Conservation (phyloP, 2,888 invertebrate genomes). For the Acleris holmiana region DNA sequence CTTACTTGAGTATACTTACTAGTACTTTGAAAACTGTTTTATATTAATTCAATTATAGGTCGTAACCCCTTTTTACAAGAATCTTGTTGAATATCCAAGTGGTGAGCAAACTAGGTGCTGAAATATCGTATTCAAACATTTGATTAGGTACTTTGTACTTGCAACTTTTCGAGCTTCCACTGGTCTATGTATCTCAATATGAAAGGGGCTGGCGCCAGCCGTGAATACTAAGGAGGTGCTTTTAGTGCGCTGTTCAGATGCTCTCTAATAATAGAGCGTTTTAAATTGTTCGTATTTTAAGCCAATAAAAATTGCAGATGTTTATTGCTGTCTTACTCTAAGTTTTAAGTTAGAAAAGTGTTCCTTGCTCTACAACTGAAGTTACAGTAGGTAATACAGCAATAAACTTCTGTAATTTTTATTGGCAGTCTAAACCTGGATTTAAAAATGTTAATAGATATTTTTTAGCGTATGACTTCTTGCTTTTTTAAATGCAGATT, state of each 20-base stretch:
- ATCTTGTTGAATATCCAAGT: slow-evolving; percentile 15
- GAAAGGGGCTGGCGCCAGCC: slow-evolving; percentile 61
- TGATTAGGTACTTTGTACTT: slow-evolving; percentile 17
- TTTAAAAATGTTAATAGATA: no score
- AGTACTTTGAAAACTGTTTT: not conserved
- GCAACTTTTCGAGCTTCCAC: slow-evolving; percentile 50
- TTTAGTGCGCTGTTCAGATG: slow-evolving; percentile 37
- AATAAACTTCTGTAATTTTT: no score
- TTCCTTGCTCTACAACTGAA: no score
- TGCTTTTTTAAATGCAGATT: not conserved
- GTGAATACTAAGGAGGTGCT: slow-evolving; percentile 65
- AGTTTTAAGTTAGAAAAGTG: no score
- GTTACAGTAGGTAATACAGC: no score
- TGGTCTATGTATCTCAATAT: slow-evolving; percentile 58
- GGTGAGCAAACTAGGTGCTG: slow-evolving; percentile 10
- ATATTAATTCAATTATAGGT: slow-evolving; percentile 11
- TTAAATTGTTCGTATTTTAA: not conserved
- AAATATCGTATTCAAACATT: slow-evolving; percentile 25
- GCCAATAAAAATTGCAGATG: no score
- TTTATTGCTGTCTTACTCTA: no score
- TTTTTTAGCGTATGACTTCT: not conserved
- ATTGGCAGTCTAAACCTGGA: no score
- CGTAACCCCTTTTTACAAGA: slow-evolving; percentile 11
- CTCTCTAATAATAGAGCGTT: not conserved
- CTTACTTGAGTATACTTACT: not conserved